phyloP scores from a whole-genome alignment of 2,888 invertebrate genomes.

The Drosophila fungiperda region DNA sequence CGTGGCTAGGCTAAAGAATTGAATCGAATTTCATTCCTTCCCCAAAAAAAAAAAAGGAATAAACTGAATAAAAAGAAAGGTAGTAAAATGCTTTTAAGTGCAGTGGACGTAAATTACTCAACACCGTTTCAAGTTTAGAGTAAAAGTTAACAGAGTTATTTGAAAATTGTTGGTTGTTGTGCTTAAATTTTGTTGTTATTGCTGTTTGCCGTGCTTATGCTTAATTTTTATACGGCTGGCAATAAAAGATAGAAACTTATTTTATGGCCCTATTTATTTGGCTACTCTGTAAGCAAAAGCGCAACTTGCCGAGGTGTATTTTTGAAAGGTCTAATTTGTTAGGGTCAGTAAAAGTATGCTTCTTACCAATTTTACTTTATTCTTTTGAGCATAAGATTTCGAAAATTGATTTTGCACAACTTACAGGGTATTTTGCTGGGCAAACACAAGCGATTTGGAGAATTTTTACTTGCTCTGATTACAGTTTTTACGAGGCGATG shows the following conservation, averaged over 20 bases:
- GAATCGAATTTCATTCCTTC: slow-evolving; percentile 54
- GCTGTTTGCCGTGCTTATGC: slow-evolving; percentile 42
- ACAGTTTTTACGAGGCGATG: slow-evolving; percentile 76
- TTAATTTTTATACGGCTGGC: slow-evolving; percentile 69
- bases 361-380: not conserved
- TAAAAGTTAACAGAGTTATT: slow-evolving; percentile 74
- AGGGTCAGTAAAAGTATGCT: not conserved
- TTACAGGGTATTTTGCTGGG: slow-evolving; percentile 17
- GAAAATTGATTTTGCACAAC: not conserved
- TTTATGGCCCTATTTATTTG: slow-evolving; percentile 80
- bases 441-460: not conserved
- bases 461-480: slow-evolving; percentile 60
- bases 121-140: slow-evolving; percentile 40
- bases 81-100: slow-evolving; percentile 69
- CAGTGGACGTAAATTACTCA: slow-evolving; percentile 61
- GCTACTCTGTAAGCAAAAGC: slow-evolving; percentile 14
- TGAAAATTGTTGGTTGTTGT: slow-evolving; percentile 32
- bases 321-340: not conserved
- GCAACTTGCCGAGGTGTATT: not conserved
- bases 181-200: slow-evolving; percentile 64
- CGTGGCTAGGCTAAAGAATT: slow-evolving; percentile 53
- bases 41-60: slow-evolving; percentile 21
- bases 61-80: not conserved
- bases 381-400: not conserved
- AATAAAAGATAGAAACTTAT: slow-evolving; percentile 80